phyloP scores from a whole-genome alignment of 2,888 invertebrate species.

The Tanypteryx hageni region DNA sequence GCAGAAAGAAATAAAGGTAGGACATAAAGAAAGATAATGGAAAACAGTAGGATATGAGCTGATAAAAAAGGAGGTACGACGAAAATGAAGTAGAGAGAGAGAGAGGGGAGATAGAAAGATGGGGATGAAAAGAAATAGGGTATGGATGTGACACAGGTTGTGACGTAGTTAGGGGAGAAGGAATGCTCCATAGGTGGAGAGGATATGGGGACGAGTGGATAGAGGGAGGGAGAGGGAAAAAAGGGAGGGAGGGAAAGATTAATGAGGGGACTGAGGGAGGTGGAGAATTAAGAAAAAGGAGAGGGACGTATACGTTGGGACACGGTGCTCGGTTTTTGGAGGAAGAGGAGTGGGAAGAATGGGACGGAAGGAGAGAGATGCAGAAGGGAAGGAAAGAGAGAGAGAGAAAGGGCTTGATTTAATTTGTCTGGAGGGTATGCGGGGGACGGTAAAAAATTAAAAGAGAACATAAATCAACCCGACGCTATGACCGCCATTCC shows the following conservation, averaged over 20 bases:
- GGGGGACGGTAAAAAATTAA: conserved; percentile 30
- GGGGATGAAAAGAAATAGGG: not conserved
- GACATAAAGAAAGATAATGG: not conserved
- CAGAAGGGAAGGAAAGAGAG: not conserved
- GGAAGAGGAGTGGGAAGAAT: not conserved
- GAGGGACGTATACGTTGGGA: not conserved
- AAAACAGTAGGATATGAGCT: not conserved
- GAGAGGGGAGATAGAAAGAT: not conserved
- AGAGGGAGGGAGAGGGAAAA: not conserved
- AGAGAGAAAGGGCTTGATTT: conserved; percentile 35
- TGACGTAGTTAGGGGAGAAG: not conserved
- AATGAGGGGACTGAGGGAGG: conserved; percentile 54
- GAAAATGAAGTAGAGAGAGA: not conserved
- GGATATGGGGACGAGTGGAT: not conserved
- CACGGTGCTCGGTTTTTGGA: not conserved
- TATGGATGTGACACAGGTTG: not conserved
- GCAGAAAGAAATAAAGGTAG: not conserved
- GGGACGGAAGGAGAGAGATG: not conserved
- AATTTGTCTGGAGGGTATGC: conserved; percentile 30
- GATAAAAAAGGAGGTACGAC: not conserved
- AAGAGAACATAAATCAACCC: not conserved
- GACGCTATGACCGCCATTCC: conserved; percentile 43
- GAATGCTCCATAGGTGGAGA: not conserved
- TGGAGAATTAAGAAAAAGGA: conserved; percentile 36
- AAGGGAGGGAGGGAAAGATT: conserved; percentile 16